Percentiles rank a stretch among this genome's conserved stretches.
phyloP scores from a whole-genome alignment of 2,113 vertebrate genomes.

The Stegastes partitus region DNA sequence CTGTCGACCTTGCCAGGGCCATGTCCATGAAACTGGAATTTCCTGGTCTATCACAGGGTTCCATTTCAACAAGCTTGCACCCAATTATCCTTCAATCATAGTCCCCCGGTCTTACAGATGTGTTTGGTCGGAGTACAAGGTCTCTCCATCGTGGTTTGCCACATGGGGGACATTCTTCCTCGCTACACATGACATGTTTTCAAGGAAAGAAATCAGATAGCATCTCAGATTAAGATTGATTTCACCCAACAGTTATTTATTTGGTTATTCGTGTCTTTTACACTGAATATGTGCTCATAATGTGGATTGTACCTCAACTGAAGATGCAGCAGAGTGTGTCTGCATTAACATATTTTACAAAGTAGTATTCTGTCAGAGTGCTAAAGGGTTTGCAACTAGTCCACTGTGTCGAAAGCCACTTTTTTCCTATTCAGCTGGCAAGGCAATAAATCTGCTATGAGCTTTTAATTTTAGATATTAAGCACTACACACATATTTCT shows the following conservation, averaged over 20 bases:
- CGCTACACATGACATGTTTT: conserved; percentile 41
- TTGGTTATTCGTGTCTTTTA: conserved; percentile 15
- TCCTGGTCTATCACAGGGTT: conserved; percentile 74
- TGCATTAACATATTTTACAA: conserved; percentile 31
- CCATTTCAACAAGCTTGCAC: conserved; percentile 78
- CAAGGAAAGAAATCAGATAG: conserved; percentile 27
- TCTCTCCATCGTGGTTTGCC: conserved; percentile 35
- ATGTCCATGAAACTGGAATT: conserved; percentile 78
- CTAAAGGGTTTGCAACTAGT: conserved; percentile 38
- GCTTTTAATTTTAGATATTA: background rate
- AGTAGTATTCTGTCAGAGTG: conserved; percentile 20
- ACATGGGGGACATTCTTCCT: conserved; percentile 46
- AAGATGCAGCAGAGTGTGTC: conserved; percentile 17
- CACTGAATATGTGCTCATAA: conserved; percentile 19
- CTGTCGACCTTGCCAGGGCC: conserved; percentile 59
- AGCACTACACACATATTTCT: background rate
- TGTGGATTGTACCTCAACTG: background rate
- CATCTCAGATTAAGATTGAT: conserved; percentile 39
- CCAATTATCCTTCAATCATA: conserved; percentile 80
- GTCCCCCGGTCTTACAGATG: conserved; percentile 68
- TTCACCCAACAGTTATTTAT: background rate
- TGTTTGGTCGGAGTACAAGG: conserved; percentile 69
- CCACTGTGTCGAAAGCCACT: background rate
- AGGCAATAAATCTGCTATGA: background rate
- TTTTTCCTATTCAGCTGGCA: background rate